Base-by-base conservation (phyloP, 2,113 vertebrate genomes). In the Genyomyrus donnyi region DNA sequence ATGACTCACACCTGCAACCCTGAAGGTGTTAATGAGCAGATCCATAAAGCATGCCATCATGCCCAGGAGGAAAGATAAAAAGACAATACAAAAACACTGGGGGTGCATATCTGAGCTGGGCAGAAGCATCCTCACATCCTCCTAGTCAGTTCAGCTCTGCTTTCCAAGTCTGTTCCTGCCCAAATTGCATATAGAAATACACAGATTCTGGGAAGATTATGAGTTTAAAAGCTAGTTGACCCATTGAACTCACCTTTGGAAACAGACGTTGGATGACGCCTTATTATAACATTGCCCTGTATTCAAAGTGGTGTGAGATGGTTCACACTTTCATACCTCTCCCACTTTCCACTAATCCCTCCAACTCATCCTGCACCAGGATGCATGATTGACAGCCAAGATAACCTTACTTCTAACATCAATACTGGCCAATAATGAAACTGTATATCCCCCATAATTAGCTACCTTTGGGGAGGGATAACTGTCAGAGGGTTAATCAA, bases 321-420 rank as follows among this genome's bases (percentile, higher is more conserved):
- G 35, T 4, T 42, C 31, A 48, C 83, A 48, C 45, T 48, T 46
- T 46, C 35, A 85, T 24, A 24, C 80, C 80, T n/a, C 42, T 84
- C 19, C 45, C 39, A 19, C 45, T 39, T 27, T 31, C 48, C 10
- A n/a, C 70, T 46, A 15, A 35, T 17, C 70, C 50, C 24, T 53
- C 53, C n/a, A 13, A 35, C 89, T 88, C 50, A 35, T 39, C 31
- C 70, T 90, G 83, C 17, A 74, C n/a, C 58, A 52, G 48, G 21
- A 89, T 90, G 93, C 89, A 27, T 92, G 92, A 92, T 91, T 91
- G 92, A 92, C 91, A 92, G 91, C 92, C 91, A 91, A 92, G 92
- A 92, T 91, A 84, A 90, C 87, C 87, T 46, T 89, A 24, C 66
- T 84, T 83, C 89, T 58, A 88, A 88, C 58, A 90, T 90, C 58